phyloP scores from a whole-genome alignment of 2,113 vertebrate species.

The Epinephelus moara region DNA sequence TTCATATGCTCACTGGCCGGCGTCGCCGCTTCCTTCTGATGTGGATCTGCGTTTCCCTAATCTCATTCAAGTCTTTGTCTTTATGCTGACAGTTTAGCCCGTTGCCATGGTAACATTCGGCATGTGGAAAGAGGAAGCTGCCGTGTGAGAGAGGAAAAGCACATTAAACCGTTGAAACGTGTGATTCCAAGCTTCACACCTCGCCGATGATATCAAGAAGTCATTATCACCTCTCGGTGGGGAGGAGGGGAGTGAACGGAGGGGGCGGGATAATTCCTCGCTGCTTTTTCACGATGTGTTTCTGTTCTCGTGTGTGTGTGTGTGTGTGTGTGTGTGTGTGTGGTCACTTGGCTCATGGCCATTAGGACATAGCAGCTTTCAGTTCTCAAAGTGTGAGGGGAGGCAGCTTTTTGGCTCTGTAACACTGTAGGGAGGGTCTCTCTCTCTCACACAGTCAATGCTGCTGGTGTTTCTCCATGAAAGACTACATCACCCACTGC shows the following conservation, averaged over 20 bases:
- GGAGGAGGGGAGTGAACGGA: slow-evolving; percentile 3
- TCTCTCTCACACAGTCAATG: neutral
- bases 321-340: slow-evolving; percentile 23
- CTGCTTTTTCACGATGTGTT: neutral
- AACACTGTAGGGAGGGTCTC: neutral
- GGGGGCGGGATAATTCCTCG: slow-evolving; percentile 3
- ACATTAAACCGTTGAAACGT: slow-evolving; percentile 30
- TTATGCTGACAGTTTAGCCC: slow-evolving; percentile 51
- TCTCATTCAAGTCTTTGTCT: slow-evolving; percentile 64
- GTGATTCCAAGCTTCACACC: slow-evolving; percentile 56
- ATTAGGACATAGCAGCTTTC: neutral
- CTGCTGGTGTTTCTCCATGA: neutral
- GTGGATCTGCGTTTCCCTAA: slow-evolving; percentile 13
- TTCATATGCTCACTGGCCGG: neutral
- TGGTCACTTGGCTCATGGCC: slow-evolving; percentile 5
- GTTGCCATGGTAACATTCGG: slow-evolving; percentile 43
- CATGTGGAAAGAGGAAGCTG: slow-evolving; percentile 41
- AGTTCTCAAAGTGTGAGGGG: neutral
- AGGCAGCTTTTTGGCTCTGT: neutral
- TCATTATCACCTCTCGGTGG: slow-evolving; percentile 61
- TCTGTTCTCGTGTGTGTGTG: slow-evolving; percentile 10
- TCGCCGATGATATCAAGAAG: slow-evolving; percentile 53
- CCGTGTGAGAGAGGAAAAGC: slow-evolving; percentile 24
- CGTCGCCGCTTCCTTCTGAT: neutral
- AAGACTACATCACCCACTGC: neutral